Evolutionary conservation across 2,797 vertebrate species (phyloP).

Genomic region (Alouatta caraya): DNA sequence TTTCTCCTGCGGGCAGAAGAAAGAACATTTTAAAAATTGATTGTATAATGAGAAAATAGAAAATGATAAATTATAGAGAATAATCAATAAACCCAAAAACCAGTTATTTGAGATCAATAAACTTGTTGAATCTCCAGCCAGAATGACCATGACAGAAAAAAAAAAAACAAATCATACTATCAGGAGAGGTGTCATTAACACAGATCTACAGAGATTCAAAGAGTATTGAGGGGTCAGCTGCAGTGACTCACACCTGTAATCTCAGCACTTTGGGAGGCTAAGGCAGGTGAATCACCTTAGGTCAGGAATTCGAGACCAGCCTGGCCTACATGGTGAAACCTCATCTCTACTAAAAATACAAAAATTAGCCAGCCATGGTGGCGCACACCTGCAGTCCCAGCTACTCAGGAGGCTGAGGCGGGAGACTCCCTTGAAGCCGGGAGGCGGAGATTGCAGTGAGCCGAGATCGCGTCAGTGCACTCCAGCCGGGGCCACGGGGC

Average conservation of each 20-base stretch:
- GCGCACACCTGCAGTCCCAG: no score
- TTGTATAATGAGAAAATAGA: not conserved
- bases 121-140: not conserved
- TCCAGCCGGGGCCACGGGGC: no score
- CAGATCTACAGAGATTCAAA: not conserved
- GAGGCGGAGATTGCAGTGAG: no score
- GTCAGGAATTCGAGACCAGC: no score
- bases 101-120: not conserved
- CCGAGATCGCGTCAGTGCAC: accelerated
- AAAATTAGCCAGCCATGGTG: no score
- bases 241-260: no score
- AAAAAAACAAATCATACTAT: not conserved
- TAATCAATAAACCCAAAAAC: not conserved
- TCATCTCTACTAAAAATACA: no score
- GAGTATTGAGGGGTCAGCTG: not conserved
- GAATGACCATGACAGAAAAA: not conserved
- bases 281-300: no score
- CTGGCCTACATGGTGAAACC: no score
- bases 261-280: no score
- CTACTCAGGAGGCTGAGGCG: no score
- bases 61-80: not conserved
- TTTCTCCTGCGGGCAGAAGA: not conserved
- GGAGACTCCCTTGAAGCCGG: no score
- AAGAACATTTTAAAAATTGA: not conserved
- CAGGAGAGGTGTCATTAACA: not conserved